Base-by-base conservation (phyloP, 2,888 invertebrate species). In the Entomobrya multifasciata region DNA sequence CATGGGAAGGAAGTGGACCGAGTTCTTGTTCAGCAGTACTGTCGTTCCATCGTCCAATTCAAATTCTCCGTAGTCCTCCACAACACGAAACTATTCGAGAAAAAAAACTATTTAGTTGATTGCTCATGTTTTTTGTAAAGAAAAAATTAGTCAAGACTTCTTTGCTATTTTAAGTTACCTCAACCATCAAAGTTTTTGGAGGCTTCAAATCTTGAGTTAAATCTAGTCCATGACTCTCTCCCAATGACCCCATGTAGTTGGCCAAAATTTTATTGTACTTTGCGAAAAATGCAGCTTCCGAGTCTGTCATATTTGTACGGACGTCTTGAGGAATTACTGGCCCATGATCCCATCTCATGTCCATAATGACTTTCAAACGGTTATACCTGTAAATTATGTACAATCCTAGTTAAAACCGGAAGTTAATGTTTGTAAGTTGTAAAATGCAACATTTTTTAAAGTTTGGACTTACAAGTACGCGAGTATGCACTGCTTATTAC, bases 281-380 rank as follows among this genome's bases (percentile, higher is more conserved):
- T 78, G 95, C 95, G 92, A 98, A 97, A 96, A 98, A 99, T 85
- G 95, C 94, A 41, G 96, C 94, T 93, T 98, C 98, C 0, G 96
- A 94, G 91, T 96, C 95, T 76, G 96, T 95, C 52, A 98, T 93
- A 87, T 96, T 95, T 80, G 94, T 94, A 92, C 96, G 95, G 0
- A 98, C 95, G 92, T 98, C 97, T 0, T 95, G 92, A 0, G 99
- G 98, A 80, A 99, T 93, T 67, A 98, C 96, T 49, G 97, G 96
- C 0, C 99, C 99, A 92, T 98, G 97, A 92, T 98, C 97, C 99
- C 99, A 99, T 67, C 99, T 94, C 92, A 98, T 94, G n/a, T 96
- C 95, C 91, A 96, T 95, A 25, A 99, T 95, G 91, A 95, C 95
- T 90, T 94, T 94, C 92, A 98, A 93, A 89, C 99, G 94, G 91